Percentiles rank a stretch among this genome's conserved stretches.
Evolutionary conservation across 2,797 vertebrate genomes (phyloP).

Genomic region (Scarus forsteni): DNA sequence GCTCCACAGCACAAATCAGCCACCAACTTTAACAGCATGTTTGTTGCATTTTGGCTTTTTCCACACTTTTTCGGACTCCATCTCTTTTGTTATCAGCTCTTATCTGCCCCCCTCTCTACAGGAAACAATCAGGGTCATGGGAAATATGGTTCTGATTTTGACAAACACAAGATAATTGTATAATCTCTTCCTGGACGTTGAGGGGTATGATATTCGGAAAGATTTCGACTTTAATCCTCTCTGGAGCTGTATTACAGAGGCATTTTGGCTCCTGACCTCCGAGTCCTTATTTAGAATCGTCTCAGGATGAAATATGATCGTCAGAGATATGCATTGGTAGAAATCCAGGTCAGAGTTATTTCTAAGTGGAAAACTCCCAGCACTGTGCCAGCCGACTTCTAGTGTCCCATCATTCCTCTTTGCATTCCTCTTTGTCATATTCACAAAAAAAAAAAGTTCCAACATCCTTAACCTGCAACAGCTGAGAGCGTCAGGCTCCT

Average conservation of each 20-base stretch:
- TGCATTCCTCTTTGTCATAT: conserved; percentile 35
- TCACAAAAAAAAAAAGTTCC: conserved; percentile 48
- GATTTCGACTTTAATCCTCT: conserved; percentile 1
- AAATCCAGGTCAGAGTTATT: conserved; percentile 70
- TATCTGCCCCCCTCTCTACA: conserved; percentile 21
- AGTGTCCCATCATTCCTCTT: conserved; percentile 14
- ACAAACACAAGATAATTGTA: conserved; percentile 16
- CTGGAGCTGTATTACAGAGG: conserved; percentile 20
- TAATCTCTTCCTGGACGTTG: conserved; percentile 22
- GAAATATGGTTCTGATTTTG: conserved; percentile 30
- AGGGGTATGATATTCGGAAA: neutral
- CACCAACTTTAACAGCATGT: neutral
- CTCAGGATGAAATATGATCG: conserved; percentile 58
- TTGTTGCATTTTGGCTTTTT: too few relatives aligned
- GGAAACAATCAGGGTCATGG: conserved; percentile 30
- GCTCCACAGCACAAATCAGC: neutral
- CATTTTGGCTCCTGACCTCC: conserved; percentile 26
- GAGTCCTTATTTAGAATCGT: conserved; percentile 59
- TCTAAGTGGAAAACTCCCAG: conserved; percentile 62
- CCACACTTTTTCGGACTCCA: neutral
- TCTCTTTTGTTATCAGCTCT: conserved; percentile 12
- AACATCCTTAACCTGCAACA: conserved; percentile 30
- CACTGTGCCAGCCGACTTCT: conserved; percentile 42
- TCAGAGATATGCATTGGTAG: conserved; percentile 16
- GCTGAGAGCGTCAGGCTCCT: conserved; percentile 24